phyloP scores from a whole-genome alignment of 1,140 invertebrate genomes.

The Orius laevigatus region DNA sequence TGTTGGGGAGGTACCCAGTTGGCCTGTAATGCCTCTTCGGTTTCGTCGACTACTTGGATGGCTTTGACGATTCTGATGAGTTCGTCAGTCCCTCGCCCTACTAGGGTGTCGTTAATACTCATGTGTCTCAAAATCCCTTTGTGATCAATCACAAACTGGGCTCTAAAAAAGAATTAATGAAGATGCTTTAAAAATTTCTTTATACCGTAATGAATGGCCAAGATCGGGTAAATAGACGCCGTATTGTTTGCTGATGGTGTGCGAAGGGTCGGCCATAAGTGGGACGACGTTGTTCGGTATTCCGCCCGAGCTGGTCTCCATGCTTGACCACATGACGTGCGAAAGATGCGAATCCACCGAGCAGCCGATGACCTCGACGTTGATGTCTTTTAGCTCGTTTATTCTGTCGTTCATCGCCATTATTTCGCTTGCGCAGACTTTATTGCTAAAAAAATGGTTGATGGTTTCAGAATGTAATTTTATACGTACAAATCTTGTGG shows the following conservation, averaged over 20 bases:
- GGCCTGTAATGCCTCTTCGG: slow-evolving; percentile 19
- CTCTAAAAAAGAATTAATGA: slow-evolving; percentile 16
- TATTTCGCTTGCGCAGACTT: slow-evolving; percentile 88
- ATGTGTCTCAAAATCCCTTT: slow-evolving; percentile 27
- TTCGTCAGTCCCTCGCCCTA: slow-evolving; percentile 46
- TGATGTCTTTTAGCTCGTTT: slow-evolving; percentile 70
- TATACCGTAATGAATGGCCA: slow-evolving; percentile 73
- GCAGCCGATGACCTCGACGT: slow-evolving; percentile 66
- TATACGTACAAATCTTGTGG: slow-evolving; percentile 87
- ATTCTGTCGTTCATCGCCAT: slow-evolving; percentile 77
- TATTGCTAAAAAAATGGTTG: slow-evolving; percentile 39
- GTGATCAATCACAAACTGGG: slow-evolving; percentile 31
- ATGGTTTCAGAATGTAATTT: too few species aligned
- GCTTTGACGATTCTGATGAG: slow-evolving; percentile 40
- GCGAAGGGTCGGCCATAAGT: slow-evolving; percentile 85
- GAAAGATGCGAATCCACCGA: slow-evolving; percentile 84
- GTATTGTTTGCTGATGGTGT: slow-evolving; percentile 73
- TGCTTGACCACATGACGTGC: slow-evolving; percentile 91
- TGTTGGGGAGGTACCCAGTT: slow-evolving; percentile 19
- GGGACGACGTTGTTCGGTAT: slow-evolving; percentile 92
- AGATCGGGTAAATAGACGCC: slow-evolving; percentile 85
- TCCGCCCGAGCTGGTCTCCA: slow-evolving; percentile 84
- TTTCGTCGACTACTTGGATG: slow-evolving; percentile 43
- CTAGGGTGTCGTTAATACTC: slow-evolving; percentile 39
- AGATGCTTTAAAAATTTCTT: background rate